A percentile compares a stretch with the other conserved stretches of the same genome.
These are phyloP conservation scores for Akabosia matsudoensis DNA, from an alignment of 1,140 invertebrate genomes.

Conservation along the genomic window DNA sequence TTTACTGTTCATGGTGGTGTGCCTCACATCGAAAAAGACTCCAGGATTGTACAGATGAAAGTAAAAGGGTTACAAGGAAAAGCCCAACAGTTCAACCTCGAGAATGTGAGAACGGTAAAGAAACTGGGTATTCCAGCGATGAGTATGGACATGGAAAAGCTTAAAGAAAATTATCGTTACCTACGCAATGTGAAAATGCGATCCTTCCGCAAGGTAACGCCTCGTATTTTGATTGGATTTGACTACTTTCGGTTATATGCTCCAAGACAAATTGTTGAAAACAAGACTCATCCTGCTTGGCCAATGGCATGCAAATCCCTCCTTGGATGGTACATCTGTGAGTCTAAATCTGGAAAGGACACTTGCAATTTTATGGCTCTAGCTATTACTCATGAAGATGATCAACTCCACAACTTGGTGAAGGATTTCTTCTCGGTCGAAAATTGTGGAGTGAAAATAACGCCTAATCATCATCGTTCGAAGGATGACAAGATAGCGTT, in stretches of 20 bases:
- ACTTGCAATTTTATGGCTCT: not conserved
- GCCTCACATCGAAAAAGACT: not conserved
- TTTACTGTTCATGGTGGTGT: not conserved
- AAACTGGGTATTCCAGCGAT: not conserved
- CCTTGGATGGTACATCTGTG: not conserved
- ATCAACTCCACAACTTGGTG: not conserved
- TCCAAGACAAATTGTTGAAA: not conserved
- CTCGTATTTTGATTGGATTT: not conserved
- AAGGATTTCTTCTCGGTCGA: not conserved
- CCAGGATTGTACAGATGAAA: not conserved
- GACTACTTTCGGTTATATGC: not conserved
- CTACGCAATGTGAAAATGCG: not conserved
- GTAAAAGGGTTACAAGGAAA: not conserved
- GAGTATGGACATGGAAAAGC: not conserved
- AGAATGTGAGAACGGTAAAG: not conserved
- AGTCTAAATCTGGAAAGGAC: not conserved
- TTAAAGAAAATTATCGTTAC: not conserved
- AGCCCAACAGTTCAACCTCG: not conserved
- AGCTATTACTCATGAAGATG: not conserved
- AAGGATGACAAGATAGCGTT: slow-evolving; percentile 14
- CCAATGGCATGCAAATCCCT: not conserved
- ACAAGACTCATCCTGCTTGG: not conserved
- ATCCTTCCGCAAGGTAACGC: not conserved
- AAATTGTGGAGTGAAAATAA: not conserved
- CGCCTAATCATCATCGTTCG: not conserved